phyloP scores from a whole-genome alignment of 1,140 invertebrate species.

The Drosophila pectinifera region DNA sequence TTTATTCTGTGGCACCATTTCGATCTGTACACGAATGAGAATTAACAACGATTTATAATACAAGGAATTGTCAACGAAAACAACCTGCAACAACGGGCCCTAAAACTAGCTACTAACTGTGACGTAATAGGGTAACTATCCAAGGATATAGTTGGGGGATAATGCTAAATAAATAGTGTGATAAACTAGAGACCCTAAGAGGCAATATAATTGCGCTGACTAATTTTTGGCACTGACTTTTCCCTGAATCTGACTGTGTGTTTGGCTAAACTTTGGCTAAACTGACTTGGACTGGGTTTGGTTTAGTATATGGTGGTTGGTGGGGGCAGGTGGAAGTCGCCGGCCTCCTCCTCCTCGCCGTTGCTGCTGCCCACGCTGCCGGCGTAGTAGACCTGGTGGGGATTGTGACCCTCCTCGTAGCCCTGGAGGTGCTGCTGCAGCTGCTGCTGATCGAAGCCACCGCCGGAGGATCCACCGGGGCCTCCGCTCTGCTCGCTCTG shows the following conservation, averaged over 20 bases:
- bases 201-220: constrained; percentile 79
- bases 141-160: constrained; percentile 7
- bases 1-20: constrained; percentile 59
- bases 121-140: constrained; percentile 15
- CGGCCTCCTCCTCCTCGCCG: constrained; percentile 67
- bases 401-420: constrained; percentile 56
- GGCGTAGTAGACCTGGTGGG: constrained; percentile 64
- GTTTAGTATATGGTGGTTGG: constrained; percentile 50
- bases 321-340: constrained; percentile 47
- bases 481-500: constrained; percentile 61
- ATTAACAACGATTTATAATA: constrained; percentile 60
- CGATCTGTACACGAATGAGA: constrained; percentile 60
- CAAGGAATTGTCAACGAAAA: constrained; percentile 59
- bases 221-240: constrained; percentile 81
- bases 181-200: constrained; percentile 55
- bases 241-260: constrained; percentile 54
- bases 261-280: constrained; percentile 51
- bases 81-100: constrained; percentile 42
- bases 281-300: constrained; percentile 7
- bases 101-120: constrained; percentile 39
- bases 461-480: neutral
- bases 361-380: constrained; percentile 75
- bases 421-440: constrained; percentile 69
- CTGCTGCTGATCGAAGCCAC: constrained; percentile 70
- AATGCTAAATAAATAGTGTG: constrained; percentile 33